Conservation (phyloP, 2,888 invertebrate genomes). For the Lacanobia wlatinum region DNA sequence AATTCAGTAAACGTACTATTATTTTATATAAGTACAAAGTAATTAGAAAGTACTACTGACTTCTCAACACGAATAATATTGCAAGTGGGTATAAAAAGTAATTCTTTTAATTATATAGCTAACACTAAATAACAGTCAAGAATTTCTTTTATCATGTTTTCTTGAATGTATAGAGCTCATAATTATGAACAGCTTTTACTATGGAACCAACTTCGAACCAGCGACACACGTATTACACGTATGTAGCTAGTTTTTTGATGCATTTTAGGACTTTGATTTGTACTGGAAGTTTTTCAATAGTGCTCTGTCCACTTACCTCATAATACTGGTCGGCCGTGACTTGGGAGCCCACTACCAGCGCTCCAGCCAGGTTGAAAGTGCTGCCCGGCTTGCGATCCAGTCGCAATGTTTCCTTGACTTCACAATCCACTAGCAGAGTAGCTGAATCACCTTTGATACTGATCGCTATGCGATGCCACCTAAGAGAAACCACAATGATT, state of each 20-base stretch:
- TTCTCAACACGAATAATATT: not conserved
- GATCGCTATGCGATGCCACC: slow-evolving; percentile 96
- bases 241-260: too few species aligned
- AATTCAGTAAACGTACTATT: not conserved
- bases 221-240: too few species aligned
- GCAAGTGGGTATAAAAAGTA: not conserved
- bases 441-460: slow-evolving; percentile 95
- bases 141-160: too few species aligned
- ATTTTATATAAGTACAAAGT: not conserved
- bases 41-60: not conserved
- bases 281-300: not conserved
- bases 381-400: slow-evolving; percentile 91
- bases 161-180: too few species aligned
- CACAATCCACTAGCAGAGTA: slow-evolving; percentile 94
- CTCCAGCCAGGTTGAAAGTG: slow-evolving; percentile 93
- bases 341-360: slow-evolving; percentile 94
- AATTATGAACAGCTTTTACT: too few species aligned
- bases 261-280: not conserved
- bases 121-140: too few species aligned
- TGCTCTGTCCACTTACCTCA: slow-evolving; percentile 82
- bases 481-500: slow-evolving; percentile 67
- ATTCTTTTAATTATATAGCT: too few species aligned
- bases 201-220: too few species aligned
- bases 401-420: slow-evolving; percentile 91
- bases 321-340: slow-evolving; percentile 93